Base-by-base conservation (phyloP, 2,113 vertebrate genomes). In the Ahaetulla prasina region DNA sequence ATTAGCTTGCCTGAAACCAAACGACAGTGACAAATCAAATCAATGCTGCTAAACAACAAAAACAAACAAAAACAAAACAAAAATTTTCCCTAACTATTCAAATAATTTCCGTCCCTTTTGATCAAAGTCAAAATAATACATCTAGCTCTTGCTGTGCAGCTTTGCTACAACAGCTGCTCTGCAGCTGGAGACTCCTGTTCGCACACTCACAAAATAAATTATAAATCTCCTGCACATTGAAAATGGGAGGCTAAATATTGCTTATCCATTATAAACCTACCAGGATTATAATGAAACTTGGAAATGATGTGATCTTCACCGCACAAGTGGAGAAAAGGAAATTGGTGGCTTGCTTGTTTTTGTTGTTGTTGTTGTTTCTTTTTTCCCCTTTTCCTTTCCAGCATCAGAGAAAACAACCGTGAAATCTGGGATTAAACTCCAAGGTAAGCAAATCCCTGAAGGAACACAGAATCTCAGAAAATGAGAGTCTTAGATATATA, bases 381-480 rank as follows among this genome's bases (percentile, higher is more conserved):
- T 7, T 30, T 20, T 11, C 39, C 23, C n/a, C 25, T 45, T 88
- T 57, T 57, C 43, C 11, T 35, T 16, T 10, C 20, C 74, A 85
- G 25, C 60, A 43, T 85, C 30, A 4, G 45, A 35, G 8, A 86
- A 92, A 85, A 23, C 43, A 22, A 10, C 43, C 74, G 8, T 85
- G 27, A 92, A 89, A 89, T 50, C 52, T 60, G 68, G 53, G 92
- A 92, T 92, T 92, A 89, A 84, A 35, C 87, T 49, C 50, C 87
- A 89, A 89, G 52, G 52, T 49, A 35, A 54, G 88, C 57, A 92
- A 18, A 12, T 50, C 68, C 68, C 88, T 0, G 10, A 18, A 80
- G 74, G 68, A 57, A 89, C 20, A 45, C 7, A 88, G 27, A 92
- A 50, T 49, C 68, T 89, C 92, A 85, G 91, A 88, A 92, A 89